Conservation (phyloP, 2,113 vertebrate species). For the Coregonus clupeaformis region DNA sequence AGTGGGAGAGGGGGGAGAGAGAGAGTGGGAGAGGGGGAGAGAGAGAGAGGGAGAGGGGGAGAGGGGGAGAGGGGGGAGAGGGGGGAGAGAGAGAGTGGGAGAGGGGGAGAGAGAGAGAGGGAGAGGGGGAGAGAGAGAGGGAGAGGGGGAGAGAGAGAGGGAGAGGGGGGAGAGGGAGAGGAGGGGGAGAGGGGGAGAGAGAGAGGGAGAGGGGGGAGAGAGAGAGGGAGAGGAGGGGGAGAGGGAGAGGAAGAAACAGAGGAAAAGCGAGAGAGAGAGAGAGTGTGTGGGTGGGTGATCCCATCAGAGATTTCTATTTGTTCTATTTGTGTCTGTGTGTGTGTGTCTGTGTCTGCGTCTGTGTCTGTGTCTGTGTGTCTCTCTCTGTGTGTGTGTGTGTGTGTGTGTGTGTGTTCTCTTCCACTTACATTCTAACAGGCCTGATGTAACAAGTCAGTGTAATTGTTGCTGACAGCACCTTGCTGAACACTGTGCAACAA, state of each 20-base stretch:
- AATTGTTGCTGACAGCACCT: constrained; percentile 47
- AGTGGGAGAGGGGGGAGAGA: no score
- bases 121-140: no score
- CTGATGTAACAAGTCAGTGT: constrained; percentile 36
- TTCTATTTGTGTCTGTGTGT: no score
- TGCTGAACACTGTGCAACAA: background rate
- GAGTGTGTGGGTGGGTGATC: background rate
- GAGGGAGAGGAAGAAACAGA: background rate
- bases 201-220: no score
- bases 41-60: background rate
- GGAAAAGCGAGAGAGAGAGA: background rate
- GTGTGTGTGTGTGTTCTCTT: background rate
- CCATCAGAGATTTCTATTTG: no score
- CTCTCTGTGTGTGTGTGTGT: background rate
- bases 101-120: background rate
- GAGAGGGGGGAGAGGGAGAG: no score
- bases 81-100: background rate
- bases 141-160: no score
- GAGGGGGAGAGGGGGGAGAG: background rate
- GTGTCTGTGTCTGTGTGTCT: background rate
- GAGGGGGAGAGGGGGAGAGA: background rate
- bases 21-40: no score
- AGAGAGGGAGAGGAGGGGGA: background rate
- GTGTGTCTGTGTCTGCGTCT: background rate
- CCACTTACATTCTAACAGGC: constrained; percentile 26